Base-by-base conservation (phyloP, 2,113 vertebrate genomes). In the Cheirogaleus medius region DNA sequence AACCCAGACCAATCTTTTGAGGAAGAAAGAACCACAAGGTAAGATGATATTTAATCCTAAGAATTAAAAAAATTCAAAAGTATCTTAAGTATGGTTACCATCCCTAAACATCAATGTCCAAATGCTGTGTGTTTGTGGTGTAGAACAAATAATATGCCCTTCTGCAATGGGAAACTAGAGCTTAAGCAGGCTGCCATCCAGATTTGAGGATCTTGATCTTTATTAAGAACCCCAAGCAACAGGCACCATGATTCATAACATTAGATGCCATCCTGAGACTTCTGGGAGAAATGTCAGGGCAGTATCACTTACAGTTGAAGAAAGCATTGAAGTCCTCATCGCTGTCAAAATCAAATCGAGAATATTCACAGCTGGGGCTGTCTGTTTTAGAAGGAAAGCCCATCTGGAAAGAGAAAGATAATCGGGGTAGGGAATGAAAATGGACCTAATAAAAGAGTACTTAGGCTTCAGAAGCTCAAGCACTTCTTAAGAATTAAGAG, bases 291-390 rank as follows among this genome's bases (percentile, higher is more conserved):
- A 78, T 63, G 54, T 11, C 37, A 82, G 37, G 9, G 13, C 27
- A 87, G 0, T 77, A n/a, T 80, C 85, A 99, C 99, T 99, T 98
- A 99, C 99, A 99, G 93, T 99, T 99, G 98, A 99, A 99, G 98
- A 99, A 99, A 29, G 98, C 98, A 94, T 99, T 99, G 98, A 99
- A 99, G 97, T 99, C 99, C 87, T 99, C 99, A 20, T 99, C 99
- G 0, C 99, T 99, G 97, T 99, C 99, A 96, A 99, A 99, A 98
- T 99, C 99, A 96, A 99, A 99, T 25, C 99, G 99, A 47, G 99
- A 99, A 95, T 99, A 99, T 97, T 99, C 99, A 94, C 99, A 99
- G 68, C 99, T 99, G 6, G 99, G 99, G 64, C 98, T 99, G 97
- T 99, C 99, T 42, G 99, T 99, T 98, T 99, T 99, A 42, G 99